Conservation (phyloP, 2,797 vertebrate species). For the Myripristis jacobus region DNA sequence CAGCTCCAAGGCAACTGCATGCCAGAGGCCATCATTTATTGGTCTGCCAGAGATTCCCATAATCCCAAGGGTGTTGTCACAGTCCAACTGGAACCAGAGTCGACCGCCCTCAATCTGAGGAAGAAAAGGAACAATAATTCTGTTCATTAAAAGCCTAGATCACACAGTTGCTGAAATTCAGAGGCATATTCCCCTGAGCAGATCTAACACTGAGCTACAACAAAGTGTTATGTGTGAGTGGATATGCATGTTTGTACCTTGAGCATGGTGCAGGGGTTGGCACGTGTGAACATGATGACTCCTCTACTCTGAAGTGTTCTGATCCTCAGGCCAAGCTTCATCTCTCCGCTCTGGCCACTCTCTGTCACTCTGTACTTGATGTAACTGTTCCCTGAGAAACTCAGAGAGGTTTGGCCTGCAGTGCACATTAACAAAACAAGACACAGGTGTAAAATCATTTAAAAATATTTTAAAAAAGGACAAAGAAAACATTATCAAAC, state of each 20-base stretch:
- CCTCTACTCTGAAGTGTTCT: constrained; percentile 91
- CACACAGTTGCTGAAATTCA: neutral
- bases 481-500: neutral
- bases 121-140: neutral
- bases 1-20: constrained; percentile 90
- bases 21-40: constrained; percentile 95
- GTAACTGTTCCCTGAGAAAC: constrained; percentile 94
- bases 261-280: constrained; percentile 95
- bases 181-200: neutral
- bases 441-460: neutral
- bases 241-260: constrained; percentile 82
- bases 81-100: constrained; percentile 96
- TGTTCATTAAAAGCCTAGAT: neutral
- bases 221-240: constrained; percentile 1
- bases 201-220: neutral
- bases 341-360: constrained; percentile 88
- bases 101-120: constrained; percentile 91
- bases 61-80: constrained; percentile 93
- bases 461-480: neutral
- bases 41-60: constrained; percentile 95
- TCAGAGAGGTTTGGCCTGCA: constrained; percentile 88
- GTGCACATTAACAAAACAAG: constrained; percentile 1
- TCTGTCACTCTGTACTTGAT: constrained; percentile 93
- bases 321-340: constrained; percentile 91
- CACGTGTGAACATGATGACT: constrained; percentile 94